phyloP scores from a whole-genome alignment of 2,113 vertebrate genomes.

The Synchiropus splendidus region DNA sequence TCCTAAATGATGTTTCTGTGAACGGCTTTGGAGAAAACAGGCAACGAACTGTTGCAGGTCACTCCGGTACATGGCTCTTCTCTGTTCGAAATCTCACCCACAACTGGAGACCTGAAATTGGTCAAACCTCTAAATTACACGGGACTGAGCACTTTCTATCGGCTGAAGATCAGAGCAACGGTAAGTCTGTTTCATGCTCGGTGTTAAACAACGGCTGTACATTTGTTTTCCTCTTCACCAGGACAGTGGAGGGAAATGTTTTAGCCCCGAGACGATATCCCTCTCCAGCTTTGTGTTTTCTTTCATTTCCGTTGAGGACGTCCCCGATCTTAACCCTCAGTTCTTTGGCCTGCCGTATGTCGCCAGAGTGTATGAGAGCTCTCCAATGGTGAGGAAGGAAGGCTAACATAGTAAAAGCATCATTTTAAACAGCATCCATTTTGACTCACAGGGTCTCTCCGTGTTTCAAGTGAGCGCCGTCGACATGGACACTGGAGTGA shows the following conservation, averaged over 20 bases:
- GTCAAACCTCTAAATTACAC: slow-evolving; percentile 60
- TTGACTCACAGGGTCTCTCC: slow-evolving; percentile 35
- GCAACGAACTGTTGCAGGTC: slow-evolving; percentile 49
- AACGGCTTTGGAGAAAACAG: neutral
- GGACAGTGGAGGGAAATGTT: slow-evolving; percentile 58
- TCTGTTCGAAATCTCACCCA: slow-evolving; percentile 56
- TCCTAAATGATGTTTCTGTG: neutral
- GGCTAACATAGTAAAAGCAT: neutral
- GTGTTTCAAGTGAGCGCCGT: slow-evolving; percentile 66
- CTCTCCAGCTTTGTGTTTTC: slow-evolving; percentile 41
- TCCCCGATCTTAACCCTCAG: slow-evolving; percentile 68
- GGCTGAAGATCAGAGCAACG: slow-evolving; percentile 56
- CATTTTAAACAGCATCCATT: neutral
- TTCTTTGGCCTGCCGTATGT: slow-evolving; percentile 66
- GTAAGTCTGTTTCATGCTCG: slow-evolving; percentile 46
- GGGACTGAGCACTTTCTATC: slow-evolving; percentile 69
- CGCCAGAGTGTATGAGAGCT: slow-evolving; percentile 54
- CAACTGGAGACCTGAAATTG: slow-evolving; percentile 58
- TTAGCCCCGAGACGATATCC: rapidly evolving
- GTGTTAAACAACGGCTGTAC: neutral
- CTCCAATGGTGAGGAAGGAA: slow-evolving; percentile 41
- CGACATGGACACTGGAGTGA: slow-evolving; percentile 72
- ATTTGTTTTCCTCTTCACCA: slow-evolving; percentile 27
- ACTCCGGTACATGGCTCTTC: slow-evolving; percentile 27
- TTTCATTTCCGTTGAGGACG: slow-evolving; percentile 67